A percentile compares a stretch with the other conserved stretches of the same genome.
These are phyloP conservation scores for Pimpla rufipes DNA, from an alignment of 2,888 invertebrate species.

Conservation along the genomic window DNA sequence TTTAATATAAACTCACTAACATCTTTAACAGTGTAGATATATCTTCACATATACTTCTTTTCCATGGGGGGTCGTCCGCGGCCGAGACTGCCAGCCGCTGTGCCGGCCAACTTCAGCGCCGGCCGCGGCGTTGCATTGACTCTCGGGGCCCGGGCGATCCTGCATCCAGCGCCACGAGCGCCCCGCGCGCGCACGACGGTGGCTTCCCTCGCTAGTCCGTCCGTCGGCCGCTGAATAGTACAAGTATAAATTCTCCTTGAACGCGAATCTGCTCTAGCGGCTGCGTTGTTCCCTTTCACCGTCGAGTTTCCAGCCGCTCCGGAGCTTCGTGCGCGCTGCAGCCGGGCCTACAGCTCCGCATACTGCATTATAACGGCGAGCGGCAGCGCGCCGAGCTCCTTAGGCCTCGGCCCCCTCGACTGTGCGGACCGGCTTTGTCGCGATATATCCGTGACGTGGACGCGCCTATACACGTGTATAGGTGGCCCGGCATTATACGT, in stretches of 20 bases:
- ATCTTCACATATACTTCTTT: too few species aligned
- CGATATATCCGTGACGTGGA: too few species aligned
- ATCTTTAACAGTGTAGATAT: too few species aligned
- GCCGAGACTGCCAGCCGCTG: background rate
- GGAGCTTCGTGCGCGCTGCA: slow-evolving; percentile 51
- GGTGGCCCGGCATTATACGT: too few species aligned
- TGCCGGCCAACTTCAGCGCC: background rate
- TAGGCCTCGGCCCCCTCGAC: slow-evolving; percentile 24
- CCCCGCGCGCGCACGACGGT: too few species aligned
- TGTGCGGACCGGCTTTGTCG: too few species aligned
- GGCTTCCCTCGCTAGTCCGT: background rate
- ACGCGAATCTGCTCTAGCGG: slow-evolving; percentile 62
- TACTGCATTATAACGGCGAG: slow-evolving; percentile 55
- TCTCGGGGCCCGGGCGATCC: background rate
- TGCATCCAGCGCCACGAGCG: background rate
- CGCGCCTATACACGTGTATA: too few species aligned
- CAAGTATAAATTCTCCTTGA: slow-evolving; percentile 62
- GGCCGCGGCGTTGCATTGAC: background rate
- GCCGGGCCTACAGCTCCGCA: background rate
- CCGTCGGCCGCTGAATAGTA: slow-evolving; percentile 15
- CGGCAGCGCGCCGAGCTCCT: slow-evolving; percentile 32
- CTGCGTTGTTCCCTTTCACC: slow-evolving; percentile 68
- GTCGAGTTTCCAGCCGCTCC: slow-evolving; percentile 58
- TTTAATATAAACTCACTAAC: too few species aligned
- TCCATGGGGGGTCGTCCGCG: background rate